phyloP scores from a whole-genome alignment of 64 coral and sea anemone genomes.

The Trachythela sp. region DNA sequence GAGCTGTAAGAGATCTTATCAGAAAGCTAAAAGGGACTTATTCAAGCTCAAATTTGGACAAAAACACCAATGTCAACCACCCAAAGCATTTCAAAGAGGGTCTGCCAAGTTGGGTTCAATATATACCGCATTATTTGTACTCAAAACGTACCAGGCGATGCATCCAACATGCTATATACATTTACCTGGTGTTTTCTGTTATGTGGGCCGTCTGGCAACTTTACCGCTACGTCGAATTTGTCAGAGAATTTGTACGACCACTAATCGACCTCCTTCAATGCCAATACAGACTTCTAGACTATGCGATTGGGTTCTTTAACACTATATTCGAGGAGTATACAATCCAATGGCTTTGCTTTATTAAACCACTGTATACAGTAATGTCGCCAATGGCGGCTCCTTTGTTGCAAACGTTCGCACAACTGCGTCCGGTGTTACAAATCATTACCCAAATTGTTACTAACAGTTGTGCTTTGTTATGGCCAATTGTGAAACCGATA shows the following conservation, averaged over 20 bases:
- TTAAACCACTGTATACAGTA: conserved; percentile 84
- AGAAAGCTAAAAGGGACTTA: conserved; percentile 71
- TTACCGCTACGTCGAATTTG: conserved; percentile 90
- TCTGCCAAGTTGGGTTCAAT: conserved; percentile 82
- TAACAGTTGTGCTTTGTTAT: neutral
- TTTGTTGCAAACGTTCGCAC: conserved; percentile 31
- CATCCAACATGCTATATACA: conserved; percentile 64
- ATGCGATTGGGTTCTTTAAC: conserved; percentile 66
- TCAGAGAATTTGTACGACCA: conserved; percentile 73
- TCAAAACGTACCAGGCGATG: conserved; percentile 57
- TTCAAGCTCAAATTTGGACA: neutral
- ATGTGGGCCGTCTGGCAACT: conserved; percentile 96
- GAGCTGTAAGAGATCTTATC: conserved; percentile 73
- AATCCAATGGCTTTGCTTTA: conserved; percentile 75
- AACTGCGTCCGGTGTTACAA: conserved; percentile 36
- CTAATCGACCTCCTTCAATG: conserved; percentile 63
- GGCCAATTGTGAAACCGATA: neutral
- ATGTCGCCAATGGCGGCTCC: conserved; percentile 60
- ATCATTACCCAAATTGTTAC: neutral
- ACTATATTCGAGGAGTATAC: conserved; percentile 77
- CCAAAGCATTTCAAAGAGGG: conserved; percentile 60
- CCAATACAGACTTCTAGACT: conserved; percentile 71
- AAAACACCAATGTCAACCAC: neutral
- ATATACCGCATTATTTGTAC: conserved; percentile 74
- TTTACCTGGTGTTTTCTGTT: conserved; percentile 83